Percentiles rank a stretch among this genome's conserved stretches.
Evolutionary conservation across 2,797 vertebrate genomes (phyloP).

Genomic region (Pelochelys cantorii): DNA sequence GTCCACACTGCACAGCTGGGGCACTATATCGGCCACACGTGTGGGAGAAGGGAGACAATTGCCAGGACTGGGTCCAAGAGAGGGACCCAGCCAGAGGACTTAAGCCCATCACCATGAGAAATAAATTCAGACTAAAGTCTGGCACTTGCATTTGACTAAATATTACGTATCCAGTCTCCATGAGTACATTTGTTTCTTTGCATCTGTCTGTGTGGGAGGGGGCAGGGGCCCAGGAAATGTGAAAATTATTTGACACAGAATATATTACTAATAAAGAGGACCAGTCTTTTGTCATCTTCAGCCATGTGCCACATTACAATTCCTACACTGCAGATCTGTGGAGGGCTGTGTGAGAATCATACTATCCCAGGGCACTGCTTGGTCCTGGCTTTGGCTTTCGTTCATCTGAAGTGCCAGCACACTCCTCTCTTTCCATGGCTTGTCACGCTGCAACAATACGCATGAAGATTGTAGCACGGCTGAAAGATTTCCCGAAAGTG

Average conservation of each 20-base stretch:
- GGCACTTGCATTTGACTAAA: not conserved
- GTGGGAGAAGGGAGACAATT: not conserved
- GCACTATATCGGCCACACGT: not conserved
- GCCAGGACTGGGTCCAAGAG: not conserved
- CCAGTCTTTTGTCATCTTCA: not conserved
- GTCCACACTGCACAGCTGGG: not conserved
- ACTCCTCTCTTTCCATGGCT: not conserved
- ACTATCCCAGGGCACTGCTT: not conserved
- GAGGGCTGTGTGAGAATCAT: not conserved
- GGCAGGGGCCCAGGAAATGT: not conserved
- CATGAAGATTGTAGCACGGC: not conserved
- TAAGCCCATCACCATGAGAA: not conserved
- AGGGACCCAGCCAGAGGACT: not conserved
- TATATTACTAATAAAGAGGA: not conserved
- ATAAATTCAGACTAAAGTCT: not conserved
- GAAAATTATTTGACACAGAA: not conserved
- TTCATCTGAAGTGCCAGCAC: not conserved
- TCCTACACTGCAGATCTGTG: not conserved
- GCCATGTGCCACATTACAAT: not conserved
- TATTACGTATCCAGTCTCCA: not conserved
- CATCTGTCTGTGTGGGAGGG: not conserved
- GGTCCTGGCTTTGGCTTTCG: not conserved
- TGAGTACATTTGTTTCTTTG: not conserved
- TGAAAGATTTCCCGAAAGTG: not conserved
- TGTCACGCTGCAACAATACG: not conserved